Evolutionary conservation across 2,797 vertebrate species (phyloP).

Genomic region (Cyclopterus lumpus): DNA sequence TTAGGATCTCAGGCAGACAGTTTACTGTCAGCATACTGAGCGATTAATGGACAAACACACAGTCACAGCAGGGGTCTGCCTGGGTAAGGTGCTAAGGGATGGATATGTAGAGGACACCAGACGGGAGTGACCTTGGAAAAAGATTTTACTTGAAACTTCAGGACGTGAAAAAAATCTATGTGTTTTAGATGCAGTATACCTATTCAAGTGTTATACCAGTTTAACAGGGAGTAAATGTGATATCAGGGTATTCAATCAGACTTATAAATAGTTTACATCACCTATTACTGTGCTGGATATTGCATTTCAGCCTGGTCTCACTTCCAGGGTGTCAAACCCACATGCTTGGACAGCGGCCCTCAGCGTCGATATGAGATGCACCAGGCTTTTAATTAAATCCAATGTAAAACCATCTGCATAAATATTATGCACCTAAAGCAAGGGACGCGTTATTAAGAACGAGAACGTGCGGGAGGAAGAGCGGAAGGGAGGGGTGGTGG

Average conservation of each 20-base stretch:
- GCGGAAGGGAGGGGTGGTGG: neutral
- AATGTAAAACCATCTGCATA: neutral
- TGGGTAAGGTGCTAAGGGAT: conserved; percentile 26
- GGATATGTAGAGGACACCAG: conserved; percentile 10
- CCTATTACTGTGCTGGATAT: neutral
- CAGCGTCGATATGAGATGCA: neutral
- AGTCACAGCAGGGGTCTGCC: conserved; percentile 30
- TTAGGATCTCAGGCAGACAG: conserved; percentile 69
- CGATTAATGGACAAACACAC: conserved; percentile 67
- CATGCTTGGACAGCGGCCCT: neutral
- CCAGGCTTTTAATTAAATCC: neutral
- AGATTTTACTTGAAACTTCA: conserved; percentile 20
- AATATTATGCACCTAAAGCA: neutral
- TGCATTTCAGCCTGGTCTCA: neutral
- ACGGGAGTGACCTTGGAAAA: conserved; percentile 46
- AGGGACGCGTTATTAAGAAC: neutral
- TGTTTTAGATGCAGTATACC: neutral
- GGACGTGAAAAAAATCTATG: neutral
- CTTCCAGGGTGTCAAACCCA: neutral
- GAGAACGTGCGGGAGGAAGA: neutral
- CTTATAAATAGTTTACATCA: neutral
- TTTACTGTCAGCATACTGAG: conserved; percentile 59
- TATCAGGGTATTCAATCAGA: neutral
- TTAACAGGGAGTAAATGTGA: neutral
- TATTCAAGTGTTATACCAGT: neutral